Evolutionary conservation across 2,888 invertebrate species (phyloP), one percentile per base, ranked within the genome.

Genomic region (Dinocampus coccinellae): DNA sequence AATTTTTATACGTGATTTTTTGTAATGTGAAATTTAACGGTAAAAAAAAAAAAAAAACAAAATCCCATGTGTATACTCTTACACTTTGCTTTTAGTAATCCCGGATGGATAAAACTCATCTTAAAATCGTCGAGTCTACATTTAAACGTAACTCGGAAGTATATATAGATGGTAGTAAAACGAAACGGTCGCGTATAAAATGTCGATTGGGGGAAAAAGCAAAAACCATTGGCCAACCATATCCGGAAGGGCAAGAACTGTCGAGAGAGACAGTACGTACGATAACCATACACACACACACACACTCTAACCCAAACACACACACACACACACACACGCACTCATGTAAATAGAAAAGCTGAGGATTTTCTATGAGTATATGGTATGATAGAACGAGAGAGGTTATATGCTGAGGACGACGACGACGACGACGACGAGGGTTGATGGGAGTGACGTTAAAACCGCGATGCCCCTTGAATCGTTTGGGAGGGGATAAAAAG

Each of bases 151-250:
- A 69, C 65, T 67, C 64, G 69, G 67, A 62, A 36, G 72, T 73
- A 79, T 76, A 81, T 20, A 7, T 16, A 76, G 75, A 75, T 74
- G 75, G 79, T 74, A 79, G 79, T 82, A 81, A 83, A 82, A 74
- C 78, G 80, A 81, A 82, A 83, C 78, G 81, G 77, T 70, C 77
- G 76, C 76, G 77, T 79, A 80, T 82, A 81, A 82, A 81, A 82
- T 78, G 77, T 77, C 71, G 47, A 36, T 9, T 58, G 61, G 72
- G 61, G 72, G 65, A 73, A 33, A 47, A 47, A 52, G 60, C 47
- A 16, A 20, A 60, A 29, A 57, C 57, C 29, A 60, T 33, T 60
- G 60, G 60, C 11, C 47, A 47, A 16, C 13, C 13, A 39, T 39
- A n/a, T 47, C 47, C 47, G 26, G 52, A 52, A 64, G 58, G 57